Base-by-base conservation (phyloP, 2,888 invertebrate species). In the Eilema sororculum region DNA sequence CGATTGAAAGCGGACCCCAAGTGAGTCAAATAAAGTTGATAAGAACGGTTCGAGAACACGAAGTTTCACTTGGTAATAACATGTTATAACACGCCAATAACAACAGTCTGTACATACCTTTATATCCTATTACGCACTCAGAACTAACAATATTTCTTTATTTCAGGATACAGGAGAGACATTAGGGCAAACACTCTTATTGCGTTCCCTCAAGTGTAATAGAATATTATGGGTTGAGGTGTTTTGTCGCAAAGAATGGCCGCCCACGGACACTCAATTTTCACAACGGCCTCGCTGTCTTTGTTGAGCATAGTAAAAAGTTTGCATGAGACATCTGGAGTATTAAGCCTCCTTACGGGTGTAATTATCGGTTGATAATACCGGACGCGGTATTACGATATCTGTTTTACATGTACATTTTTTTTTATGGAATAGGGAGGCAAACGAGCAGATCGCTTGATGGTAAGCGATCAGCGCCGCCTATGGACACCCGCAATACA, bases 111-210 rank as follows among this genome's bases (percentile, higher is more conserved):
- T 52, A 52, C 20, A 52, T n/a, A 52, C 9, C 52, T 52, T 52
- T 52, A 52, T 52, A 5, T 52, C n/a, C 20, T n/a, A n/a, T 52
- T 52, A 52, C 20, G n/a, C 52, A n/a, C 52, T 52, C n/a, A n/a
- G 8, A 8, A 52, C 52, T 52, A 62, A 41, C 37, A 24, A 41
- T 41, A 41, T 62, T 41, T 58, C 24, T 62, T 24, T 62, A 62
- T 24, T 62, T 41, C 20, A 25, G 20, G 37, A 41, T 9, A 37
- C 24, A 41, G 16, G 24, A 58, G 25, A 20, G 16, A 62, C 16
- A 16, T 33, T 22, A 33, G 62, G 33, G 8, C 5, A 16, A 22
- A 16, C 52, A n/a, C 52, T 52, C 37, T 16, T 37, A 24, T 41
- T 41, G 12, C 4, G 12, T 24, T 41, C 62, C 62, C 62, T 41